Conservation (phyloP, 2,113 vertebrate species). For the Turnix velox region DNA sequence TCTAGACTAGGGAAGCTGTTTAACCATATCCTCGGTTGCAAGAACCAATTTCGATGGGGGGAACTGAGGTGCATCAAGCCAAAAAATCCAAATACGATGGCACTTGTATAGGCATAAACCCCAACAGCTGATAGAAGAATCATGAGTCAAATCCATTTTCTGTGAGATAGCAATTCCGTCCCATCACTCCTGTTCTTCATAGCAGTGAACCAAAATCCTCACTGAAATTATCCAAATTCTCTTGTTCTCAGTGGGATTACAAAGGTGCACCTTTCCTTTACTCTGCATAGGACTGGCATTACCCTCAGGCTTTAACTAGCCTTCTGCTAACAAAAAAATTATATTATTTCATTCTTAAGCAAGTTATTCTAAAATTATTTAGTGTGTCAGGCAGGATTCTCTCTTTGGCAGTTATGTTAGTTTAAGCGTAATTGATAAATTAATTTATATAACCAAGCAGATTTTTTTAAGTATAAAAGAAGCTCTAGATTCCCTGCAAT, state of each 20-base stretch:
- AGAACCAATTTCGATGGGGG: not conserved
- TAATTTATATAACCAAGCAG: not conserved
- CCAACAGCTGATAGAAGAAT: not conserved
- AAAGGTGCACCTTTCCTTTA: not conserved
- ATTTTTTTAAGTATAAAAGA: not conserved
- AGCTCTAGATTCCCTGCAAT: not conserved
- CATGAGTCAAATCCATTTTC: not conserved
- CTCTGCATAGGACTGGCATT: not conserved
- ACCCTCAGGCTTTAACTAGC: not conserved
- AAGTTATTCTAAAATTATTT: not conserved
- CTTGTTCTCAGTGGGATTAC: not conserved
- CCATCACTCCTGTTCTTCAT: not conserved
- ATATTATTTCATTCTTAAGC: not conserved
- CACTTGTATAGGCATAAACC: not conserved
- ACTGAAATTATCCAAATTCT: not conserved
- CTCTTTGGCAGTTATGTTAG: not conserved
- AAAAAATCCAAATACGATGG: not conserved
- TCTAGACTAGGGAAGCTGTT: not conserved
- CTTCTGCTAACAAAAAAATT: not conserved
- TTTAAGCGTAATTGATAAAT: not conserved
- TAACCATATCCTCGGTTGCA: not conserved
- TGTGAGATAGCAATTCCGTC: not conserved
- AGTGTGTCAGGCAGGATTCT: not conserved
- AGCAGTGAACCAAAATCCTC: not conserved
- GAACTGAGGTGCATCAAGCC: not conserved